phyloP scores from a whole-genome alignment of 2,888 invertebrate species.

The Nephrotoma flavescens region DNA sequence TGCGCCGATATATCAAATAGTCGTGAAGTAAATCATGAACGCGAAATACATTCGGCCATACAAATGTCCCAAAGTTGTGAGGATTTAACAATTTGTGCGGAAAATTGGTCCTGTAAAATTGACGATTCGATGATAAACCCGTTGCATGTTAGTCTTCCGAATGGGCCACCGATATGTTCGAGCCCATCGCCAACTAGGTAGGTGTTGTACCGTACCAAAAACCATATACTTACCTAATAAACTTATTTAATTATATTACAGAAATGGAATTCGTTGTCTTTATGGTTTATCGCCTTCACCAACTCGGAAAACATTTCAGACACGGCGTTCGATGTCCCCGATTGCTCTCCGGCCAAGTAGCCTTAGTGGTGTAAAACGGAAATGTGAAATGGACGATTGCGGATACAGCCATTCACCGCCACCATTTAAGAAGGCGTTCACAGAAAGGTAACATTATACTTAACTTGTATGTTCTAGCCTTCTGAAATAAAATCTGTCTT shows the following conservation, averaged over 20 bases:
- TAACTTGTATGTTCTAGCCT: too few relatives aligned
- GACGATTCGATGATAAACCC: conserved; percentile 28
- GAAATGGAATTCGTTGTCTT: conserved; percentile 28
- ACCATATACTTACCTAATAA: conserved; percentile 7
- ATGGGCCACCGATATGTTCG: conserved; percentile 34
- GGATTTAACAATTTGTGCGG: conserved; percentile 62
- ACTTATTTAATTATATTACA: conserved; percentile 10
- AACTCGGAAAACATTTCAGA: conserved; percentile 65
- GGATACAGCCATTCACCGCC: conserved; percentile 25
- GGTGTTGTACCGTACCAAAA: neutral
- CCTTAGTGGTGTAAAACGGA: conserved; percentile 47
- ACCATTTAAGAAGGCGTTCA: conserved; percentile 30
- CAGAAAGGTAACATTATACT: conserved; percentile 22
- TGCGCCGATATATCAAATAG: conserved; percentile 68
- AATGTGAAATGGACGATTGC: conserved; percentile 29
- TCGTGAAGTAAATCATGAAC: conserved; percentile 81
- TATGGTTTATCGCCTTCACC: conserved; percentile 66
- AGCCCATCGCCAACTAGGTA: conserved; percentile 46
- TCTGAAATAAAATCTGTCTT: neutral
- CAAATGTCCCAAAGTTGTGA: conserved; percentile 93
- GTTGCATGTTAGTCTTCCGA: conserved; percentile 35
- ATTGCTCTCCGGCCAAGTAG: conserved; percentile 68
- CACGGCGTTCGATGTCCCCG: conserved; percentile 75
- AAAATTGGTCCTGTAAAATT: conserved; percentile 44
- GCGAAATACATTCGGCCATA: conserved; percentile 79